Evolutionary conservation across 2,797 vertebrate genomes (phyloP), one percentile per base, ranked within the genome.

Genomic region (Peromyscus nudipes): DNA sequence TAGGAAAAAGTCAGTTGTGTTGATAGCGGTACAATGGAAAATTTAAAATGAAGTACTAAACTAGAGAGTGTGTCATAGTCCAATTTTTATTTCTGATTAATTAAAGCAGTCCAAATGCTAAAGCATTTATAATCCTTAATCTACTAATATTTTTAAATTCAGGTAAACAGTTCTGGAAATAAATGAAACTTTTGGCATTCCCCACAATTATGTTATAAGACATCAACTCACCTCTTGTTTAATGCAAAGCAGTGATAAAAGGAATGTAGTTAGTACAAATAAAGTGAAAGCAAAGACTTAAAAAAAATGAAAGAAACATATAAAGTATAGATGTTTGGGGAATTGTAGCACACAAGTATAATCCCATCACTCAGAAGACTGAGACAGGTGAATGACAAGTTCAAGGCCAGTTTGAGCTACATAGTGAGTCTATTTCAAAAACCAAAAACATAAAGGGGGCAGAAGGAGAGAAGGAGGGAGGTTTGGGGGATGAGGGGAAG

Each of bases 401-500:
- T 49, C 46, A 77, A 49, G 13, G 27, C 43, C 29, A 77, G 29
- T 49, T 49, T 77, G 75, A 77, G 14, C 27, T 77, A 49, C 27
- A 77, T 77, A 49, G 14, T 49, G 43, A 49, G 46, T 49, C 46
- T 17, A 34, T 77, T 77, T 77, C 27, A 49, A 31, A 77, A 49
- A 49, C 9, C 14, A 49, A 77, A 49, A 77, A 13, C 27, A 77
- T 77, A 8, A 31, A 49, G 46, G 7, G 6, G 10, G 4, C 14
- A 31, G 29, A 77, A 31, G 27, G 43, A 16, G 6, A 2, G 14
- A 52, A 1, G 29, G 29, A 19, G 9, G 16, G 34, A 25, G 25
- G 10, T 19, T 1, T 12, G 11, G 4, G 10, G 25, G 27, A 29
- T 4, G 25, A 52, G 13, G 25, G 10, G 34, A 37, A 1, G n/a